These are phyloP conservation scores for Glossosoma conforme DNA, from an alignment of 1,140 invertebrate species.

Conservation along the genomic window DNA sequence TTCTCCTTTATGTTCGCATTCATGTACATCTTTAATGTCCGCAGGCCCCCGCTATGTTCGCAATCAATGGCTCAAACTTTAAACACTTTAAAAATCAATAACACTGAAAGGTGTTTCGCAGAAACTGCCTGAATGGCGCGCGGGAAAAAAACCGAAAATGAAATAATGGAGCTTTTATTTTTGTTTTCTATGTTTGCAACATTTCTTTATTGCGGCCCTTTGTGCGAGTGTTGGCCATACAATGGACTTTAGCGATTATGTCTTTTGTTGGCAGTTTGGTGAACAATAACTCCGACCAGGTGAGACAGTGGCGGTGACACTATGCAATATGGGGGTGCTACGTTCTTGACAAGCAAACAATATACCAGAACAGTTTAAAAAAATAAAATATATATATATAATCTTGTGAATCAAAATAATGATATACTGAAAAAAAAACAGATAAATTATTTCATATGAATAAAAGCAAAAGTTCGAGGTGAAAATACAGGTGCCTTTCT, in stretches of 20 bases:
- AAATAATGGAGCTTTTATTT: conserved; percentile 31
- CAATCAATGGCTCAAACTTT: conserved; percentile 21
- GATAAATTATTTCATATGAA: too few relatives aligned
- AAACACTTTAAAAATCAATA: conserved; percentile 28
- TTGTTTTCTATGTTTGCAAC: conserved; percentile 32
- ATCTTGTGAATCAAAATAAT: too few relatives aligned
- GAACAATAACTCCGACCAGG: conserved; percentile 26
- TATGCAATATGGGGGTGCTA: too few relatives aligned
- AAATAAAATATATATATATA: too few relatives aligned
- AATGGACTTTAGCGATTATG: conserved; percentile 28
- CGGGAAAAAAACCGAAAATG: conserved; percentile 21
- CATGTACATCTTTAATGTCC: conserved; percentile 1
- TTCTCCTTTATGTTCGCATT: conserved; percentile 10
- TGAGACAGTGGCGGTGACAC: too few relatives aligned
- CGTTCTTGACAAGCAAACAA: too few relatives aligned
- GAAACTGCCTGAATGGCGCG: conserved; percentile 26
- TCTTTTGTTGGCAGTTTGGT: conserved; percentile 24
- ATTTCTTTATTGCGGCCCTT: conserved; percentile 26
- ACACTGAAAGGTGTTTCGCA: conserved; percentile 29
- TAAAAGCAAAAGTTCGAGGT: too few relatives aligned
- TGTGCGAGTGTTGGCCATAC: conserved; percentile 24
- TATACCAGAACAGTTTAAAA: too few relatives aligned
- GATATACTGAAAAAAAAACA: too few relatives aligned
- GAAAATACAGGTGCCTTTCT: too few relatives aligned
- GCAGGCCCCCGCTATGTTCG: background rate